phyloP scores from a whole-genome alignment of 2,797 vertebrate species.

The Danio choprae region DNA sequence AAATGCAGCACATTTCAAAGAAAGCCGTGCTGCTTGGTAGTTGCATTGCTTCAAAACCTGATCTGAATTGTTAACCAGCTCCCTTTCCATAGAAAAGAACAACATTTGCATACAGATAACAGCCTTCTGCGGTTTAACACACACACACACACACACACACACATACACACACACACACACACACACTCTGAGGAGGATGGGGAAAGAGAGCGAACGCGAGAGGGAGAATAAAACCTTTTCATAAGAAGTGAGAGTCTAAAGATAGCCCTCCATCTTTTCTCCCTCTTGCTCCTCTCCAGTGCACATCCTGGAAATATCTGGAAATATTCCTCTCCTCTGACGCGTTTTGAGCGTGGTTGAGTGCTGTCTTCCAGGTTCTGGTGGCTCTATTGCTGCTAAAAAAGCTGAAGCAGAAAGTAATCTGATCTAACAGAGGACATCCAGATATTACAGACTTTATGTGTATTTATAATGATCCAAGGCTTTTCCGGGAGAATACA shows the following conservation, averaged over 20 bases:
- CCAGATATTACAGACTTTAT: slow-evolving; percentile 58
- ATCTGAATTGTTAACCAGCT: slow-evolving; percentile 74
- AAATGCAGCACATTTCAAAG: slow-evolving; percentile 57
- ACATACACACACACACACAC: background rate
- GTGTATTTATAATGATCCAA: slow-evolving; percentile 56
- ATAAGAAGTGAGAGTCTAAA: slow-evolving; percentile 54
- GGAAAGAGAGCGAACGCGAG: slow-evolving; percentile 29
- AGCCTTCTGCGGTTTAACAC: slow-evolving; percentile 51
- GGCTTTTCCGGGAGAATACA: slow-evolving; percentile 30
- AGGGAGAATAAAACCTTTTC: slow-evolving; percentile 49
- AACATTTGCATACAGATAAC: slow-evolving; percentile 74
- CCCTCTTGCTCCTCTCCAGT: slow-evolving; percentile 33
- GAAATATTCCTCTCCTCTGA: slow-evolving; percentile 41
- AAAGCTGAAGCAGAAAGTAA: slow-evolving; percentile 59
- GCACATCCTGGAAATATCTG: slow-evolving; percentile 35
- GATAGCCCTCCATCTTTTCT: slow-evolving; percentile 53
- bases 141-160: slow-evolving; percentile 21
- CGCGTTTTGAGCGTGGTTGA: slow-evolving; percentile 1
- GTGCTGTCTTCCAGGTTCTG: slow-evolving; percentile 2
- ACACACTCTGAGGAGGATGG: slow-evolving; percentile 16
- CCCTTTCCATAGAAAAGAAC: slow-evolving; percentile 70
- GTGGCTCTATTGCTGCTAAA: slow-evolving; percentile 44
- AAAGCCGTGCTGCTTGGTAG: slow-evolving; percentile 55
- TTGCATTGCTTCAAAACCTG: slow-evolving; percentile 58
- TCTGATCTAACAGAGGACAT: slow-evolving; percentile 59